Evolutionary conservation across 1,140 invertebrate genomes (phyloP).

Genomic region (Nasonia vitripennis): DNA sequence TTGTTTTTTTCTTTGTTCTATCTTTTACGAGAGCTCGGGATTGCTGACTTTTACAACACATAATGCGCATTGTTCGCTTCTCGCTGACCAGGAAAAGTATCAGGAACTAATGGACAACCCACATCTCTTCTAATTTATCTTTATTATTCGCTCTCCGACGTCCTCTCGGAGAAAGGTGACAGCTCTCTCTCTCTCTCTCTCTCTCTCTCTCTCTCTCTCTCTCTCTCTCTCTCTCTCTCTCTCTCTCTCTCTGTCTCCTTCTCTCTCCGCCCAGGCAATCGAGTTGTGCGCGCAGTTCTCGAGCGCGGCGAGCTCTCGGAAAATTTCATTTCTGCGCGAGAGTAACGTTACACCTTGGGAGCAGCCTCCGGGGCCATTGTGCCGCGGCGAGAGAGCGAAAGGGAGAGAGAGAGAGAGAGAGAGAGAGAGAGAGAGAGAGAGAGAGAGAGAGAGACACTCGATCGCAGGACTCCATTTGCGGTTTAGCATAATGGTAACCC

Average conservation of each 20-base stretch:
- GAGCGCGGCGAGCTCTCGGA: conserved; percentile 33
- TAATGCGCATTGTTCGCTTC: too few relatives aligned
- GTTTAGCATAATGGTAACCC: conserved; percentile 76
- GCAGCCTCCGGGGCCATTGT: conserved; percentile 66
- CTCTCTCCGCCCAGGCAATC: conserved; percentile 29
- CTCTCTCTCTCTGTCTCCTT: neutral
- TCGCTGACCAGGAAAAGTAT: too few relatives aligned
- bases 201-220: neutral
- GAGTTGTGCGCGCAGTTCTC: conserved; percentile 19
- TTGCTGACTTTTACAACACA: too few relatives aligned
- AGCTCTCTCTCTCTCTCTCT: neutral
- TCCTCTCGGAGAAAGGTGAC: neutral
- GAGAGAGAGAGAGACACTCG: conserved; percentile 72
- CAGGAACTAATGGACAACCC: neutral
- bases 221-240: neutral
- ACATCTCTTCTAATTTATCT: conserved; percentile 13
- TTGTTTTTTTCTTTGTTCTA: too few relatives aligned
- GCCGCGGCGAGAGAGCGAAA: conserved; percentile 60
- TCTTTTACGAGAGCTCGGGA: too few relatives aligned
- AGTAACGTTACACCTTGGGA: conserved; percentile 73
- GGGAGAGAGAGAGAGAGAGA: conserved; percentile 62
- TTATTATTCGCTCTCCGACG: conserved; percentile 5
- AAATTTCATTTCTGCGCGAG: conserved; percentile 71
- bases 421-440: conserved; percentile 63
- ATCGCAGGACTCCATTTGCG: conserved; percentile 76